These are phyloP conservation scores for Odontesthes bonariensis DNA, from an alignment of 2,113 vertebrate genomes.

Conservation along the genomic window DNA sequence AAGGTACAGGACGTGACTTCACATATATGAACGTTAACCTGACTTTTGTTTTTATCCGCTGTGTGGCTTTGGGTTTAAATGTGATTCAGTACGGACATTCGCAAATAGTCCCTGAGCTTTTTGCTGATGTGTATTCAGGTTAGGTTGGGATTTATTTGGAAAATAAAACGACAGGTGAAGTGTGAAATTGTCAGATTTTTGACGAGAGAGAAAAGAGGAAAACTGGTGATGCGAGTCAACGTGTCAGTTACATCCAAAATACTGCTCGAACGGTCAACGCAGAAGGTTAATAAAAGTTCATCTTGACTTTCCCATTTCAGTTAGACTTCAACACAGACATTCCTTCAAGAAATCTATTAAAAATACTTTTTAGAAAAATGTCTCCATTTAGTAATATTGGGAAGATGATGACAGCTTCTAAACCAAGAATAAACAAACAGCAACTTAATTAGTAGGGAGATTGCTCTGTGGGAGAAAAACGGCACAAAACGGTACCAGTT, in stretches of 20 bases:
- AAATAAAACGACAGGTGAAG: constrained; percentile 8
- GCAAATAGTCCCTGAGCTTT: too few species aligned
- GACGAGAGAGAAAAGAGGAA: neutral
- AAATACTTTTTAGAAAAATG: too few species aligned
- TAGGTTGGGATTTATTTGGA: constrained; percentile 1
- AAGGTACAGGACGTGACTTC: neutral
- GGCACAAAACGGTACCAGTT: neutral
- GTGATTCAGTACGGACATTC: too few species aligned
- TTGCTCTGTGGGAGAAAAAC: constrained; percentile 3
- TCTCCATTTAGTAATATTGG: too few species aligned
- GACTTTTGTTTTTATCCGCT: neutral
- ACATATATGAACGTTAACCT: neutral
- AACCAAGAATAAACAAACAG: constrained; percentile 23
- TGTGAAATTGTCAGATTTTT: constrained; percentile 14
- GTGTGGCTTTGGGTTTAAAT: too few species aligned
- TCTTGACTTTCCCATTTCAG: neutral
- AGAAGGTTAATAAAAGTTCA: neutral
- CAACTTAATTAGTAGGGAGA: constrained; percentile 28
- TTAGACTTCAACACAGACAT: too few species aligned
- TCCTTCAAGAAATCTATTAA: too few species aligned
- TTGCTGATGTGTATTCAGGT: neutral
- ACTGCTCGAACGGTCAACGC: neutral
- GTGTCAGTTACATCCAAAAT: constrained; percentile 1
- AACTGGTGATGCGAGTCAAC: neutral
- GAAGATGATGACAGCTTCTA: neutral